Percentiles rank a stretch among this genome's conserved stretches.
phyloP scores from a whole-genome alignment of 64 coral and sea anemone genomes.

The Acropora tenuis region DNA sequence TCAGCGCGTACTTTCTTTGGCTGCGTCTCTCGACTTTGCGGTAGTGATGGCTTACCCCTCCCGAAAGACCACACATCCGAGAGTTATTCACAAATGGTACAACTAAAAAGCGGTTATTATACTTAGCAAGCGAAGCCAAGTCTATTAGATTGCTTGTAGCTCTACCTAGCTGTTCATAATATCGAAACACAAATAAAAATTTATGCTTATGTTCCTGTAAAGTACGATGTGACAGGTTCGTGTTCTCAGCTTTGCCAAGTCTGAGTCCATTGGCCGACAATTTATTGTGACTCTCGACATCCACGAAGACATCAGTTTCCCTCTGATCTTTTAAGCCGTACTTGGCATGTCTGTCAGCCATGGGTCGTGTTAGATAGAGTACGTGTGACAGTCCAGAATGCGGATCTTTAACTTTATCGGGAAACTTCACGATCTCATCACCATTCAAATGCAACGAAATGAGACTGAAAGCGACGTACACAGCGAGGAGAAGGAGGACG shows the following conservation, averaged over 20 bases:
- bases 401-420: background rate
- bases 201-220: slow-evolving; percentile 35
- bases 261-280: background rate
- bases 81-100: slow-evolving; percentile 98
- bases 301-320: background rate
- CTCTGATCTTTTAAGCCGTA: background rate
- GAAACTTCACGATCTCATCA: background rate
- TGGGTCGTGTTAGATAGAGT: background rate
- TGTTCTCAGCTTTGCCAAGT: background rate
- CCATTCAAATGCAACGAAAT: slow-evolving; percentile 5
- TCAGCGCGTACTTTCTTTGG: slow-evolving; percentile 57
- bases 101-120: slow-evolving; percentile 73
- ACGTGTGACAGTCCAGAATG: background rate
- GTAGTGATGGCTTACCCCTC: slow-evolving; percentile 82
- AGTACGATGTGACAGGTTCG: background rate
- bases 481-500: background rate
- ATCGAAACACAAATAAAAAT: slow-evolving; percentile 98
- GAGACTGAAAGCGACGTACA: slow-evolving; percentile 30
- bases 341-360: background rate
- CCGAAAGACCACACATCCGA: slow-evolving; percentile 84
- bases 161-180: slow-evolving; percentile 97
- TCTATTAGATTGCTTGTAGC: slow-evolving; percentile 89
- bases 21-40: slow-evolving; percentile 36
- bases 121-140: slow-evolving; percentile 83
- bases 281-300: background rate